Base-by-base conservation (phyloP, 2,888 invertebrate species). In the Agrochola lota region DNA sequence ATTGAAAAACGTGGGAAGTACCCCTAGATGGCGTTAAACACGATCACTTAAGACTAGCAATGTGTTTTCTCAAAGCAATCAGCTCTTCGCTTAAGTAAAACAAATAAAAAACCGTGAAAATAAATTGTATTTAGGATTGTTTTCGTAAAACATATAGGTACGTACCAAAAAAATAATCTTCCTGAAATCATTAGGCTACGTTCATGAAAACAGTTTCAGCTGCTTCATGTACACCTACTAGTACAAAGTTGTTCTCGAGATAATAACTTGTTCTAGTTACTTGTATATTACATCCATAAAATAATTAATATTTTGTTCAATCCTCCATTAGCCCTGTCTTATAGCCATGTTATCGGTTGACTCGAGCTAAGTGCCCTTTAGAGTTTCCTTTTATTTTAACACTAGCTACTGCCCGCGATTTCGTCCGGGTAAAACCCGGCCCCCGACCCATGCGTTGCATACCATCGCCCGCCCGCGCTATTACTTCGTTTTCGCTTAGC, bases 31-130 rank as follows among this genome's bases (percentile, higher is more conserved):
- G 40, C 30, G 55, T 1, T 30, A 67, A 60, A 62, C 62, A 57
- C 71, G 35, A 71, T 57, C 57, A 68, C 43, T 63, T 70, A n/a
- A 75, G 52, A 43, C 59, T 55, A 66, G 26, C 62, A 84, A 71
- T 69, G 46, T 66, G 66, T 81, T 81, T 84, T 60, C 26, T 71
- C n/a, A 30, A 52, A 78, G 40, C 66, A 80, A 79, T 79, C 78
- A 40, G 60, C 59, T 70, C 69, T 66, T 26, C 0, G 40, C 40
- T 20, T 67, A 62, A 83, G n/a, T 60, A 67, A 82, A 83, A 82
- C 40, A 62, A 71, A 66, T 63, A 69, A 12, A 82, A 80, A 60
- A 64, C 57, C 26, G n/a, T 71, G 35, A 55, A 80, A 79, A 57
- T 12, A 49, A 66, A 81, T 71, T 49, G 26, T 79, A 62, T 62